Conservation (phyloP, 2,113 vertebrate genomes). For the Ia io region DNA sequence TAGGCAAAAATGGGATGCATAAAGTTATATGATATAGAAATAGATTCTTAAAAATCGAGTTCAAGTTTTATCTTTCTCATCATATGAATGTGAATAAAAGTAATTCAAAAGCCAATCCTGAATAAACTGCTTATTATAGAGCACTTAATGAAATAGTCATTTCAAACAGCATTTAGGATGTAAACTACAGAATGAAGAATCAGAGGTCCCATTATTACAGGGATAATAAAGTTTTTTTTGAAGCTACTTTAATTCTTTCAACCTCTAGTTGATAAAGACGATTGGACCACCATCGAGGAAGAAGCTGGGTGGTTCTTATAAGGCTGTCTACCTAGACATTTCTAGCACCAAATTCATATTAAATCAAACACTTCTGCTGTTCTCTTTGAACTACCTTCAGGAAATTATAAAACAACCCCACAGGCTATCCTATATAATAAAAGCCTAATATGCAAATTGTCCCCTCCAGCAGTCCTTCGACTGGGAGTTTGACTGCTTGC, state of each 20-base stretch:
- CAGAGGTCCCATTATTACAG: background rate
- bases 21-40: background rate
- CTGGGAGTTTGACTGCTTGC: too few relatives aligned
- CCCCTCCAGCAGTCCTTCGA: too few relatives aligned
- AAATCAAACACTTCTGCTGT: background rate
- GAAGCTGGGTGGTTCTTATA: background rate
- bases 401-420: background rate
- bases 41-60: conserved; percentile 25
- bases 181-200: background rate
- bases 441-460: too few relatives aligned
- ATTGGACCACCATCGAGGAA: background rate
- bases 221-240: background rate
- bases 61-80: conserved; percentile 50
- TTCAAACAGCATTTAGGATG: conserved; percentile 17
- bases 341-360: background rate
- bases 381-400: background rate
- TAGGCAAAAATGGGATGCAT: background rate
- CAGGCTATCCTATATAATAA: too few relatives aligned
- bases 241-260: background rate
- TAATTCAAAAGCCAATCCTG: conserved; percentile 17
- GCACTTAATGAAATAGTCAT: background rate
- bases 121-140: conserved; percentile 22
- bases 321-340: background rate
- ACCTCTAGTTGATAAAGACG: background rate
- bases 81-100: conserved; percentile 41